Base-by-base conservation (phyloP, 92 coral and sea anemone species). In the Muricea muricata region DNA sequence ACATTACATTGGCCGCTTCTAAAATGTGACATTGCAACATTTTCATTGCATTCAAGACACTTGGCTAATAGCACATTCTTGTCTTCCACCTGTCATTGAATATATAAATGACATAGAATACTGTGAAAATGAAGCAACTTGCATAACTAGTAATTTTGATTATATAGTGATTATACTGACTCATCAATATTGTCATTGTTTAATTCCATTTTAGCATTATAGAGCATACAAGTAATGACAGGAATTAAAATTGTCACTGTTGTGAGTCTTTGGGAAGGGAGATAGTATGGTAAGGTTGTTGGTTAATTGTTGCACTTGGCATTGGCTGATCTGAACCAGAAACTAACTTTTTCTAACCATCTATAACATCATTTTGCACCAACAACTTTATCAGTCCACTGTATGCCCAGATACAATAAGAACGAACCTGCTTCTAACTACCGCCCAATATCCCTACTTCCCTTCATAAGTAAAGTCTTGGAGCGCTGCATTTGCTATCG, bases 11-110 rank as follows among this genome's bases (percentile, higher is more conserved):
- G 65, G 31, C 25, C 30, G 37, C 70, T 63, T 63, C 70, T 63
- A 63, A 63, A 63, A 63, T 21, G 70, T 63, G 70, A 28, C 70
- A 63, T 63, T 31, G 70, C 37, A 32, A 57, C 37, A 63, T 32
- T 63, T 32, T 63, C 18, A 15, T 63, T 63, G 70, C 70, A 31
- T 40, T 63, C 70, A 63, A 63, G 37, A 32, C 70, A 63, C 18
- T 63, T 31, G n/a, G 30, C 70, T 9, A 63, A 28, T 63, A 40
- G 70, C 70, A 63, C 70, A 26, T 63, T 63, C 18, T 63, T 18
- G 21, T 63, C 18, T 63, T 63, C 37, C 30, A 63, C 35, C 40
- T 63, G 40, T 63, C 3, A 63, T 63, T 10, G 30, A n/a, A n/a
- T n/a, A n/a, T n/a, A 63, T 57, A 26, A 60, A 60, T 52, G n/a